Conservation (phyloP, 2,113 vertebrate genomes). For the Chauna torquata region DNA sequence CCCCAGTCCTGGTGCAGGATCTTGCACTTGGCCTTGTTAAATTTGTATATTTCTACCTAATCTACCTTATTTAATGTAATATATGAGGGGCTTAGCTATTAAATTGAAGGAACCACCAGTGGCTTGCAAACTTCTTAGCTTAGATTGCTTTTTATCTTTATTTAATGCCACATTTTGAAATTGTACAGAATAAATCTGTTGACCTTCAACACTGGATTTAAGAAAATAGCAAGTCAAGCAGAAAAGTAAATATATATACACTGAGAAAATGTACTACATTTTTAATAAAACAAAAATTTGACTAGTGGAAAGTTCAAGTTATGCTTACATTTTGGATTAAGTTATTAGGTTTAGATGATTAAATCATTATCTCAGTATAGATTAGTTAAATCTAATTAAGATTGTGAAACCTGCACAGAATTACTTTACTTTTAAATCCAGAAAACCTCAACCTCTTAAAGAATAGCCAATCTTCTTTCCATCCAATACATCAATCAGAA, state of each 20-base stretch:
- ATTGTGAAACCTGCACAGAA: background rate
- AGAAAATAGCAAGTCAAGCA: background rate
- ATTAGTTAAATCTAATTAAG: background rate
- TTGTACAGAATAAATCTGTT: background rate
- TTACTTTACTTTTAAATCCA: background rate
- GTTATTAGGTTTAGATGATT: background rate
- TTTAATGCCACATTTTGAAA: background rate
- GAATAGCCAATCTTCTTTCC: background rate
- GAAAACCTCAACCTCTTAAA: background rate
- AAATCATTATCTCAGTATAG: background rate
- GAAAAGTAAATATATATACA: background rate
- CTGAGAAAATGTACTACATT: background rate
- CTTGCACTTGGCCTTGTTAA: too few species aligned
- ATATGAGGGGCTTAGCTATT: background rate
- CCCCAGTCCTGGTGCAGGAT: too few species aligned
- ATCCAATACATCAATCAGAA: background rate
- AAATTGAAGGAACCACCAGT: background rate
- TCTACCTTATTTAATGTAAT: background rate
- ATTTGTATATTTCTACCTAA: background rate
- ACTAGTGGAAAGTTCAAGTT: background rate
- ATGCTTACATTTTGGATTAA: background rate
- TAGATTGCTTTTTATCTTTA: background rate
- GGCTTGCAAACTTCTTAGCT: background rate
- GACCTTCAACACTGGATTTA: background rate
- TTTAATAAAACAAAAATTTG: background rate